Percentiles rank a stretch among this genome's conserved stretches.
These are phyloP conservation scores for Valencia hispanica DNA, from an alignment of 2,797 vertebrate species.

Conservation along the genomic window DNA sequence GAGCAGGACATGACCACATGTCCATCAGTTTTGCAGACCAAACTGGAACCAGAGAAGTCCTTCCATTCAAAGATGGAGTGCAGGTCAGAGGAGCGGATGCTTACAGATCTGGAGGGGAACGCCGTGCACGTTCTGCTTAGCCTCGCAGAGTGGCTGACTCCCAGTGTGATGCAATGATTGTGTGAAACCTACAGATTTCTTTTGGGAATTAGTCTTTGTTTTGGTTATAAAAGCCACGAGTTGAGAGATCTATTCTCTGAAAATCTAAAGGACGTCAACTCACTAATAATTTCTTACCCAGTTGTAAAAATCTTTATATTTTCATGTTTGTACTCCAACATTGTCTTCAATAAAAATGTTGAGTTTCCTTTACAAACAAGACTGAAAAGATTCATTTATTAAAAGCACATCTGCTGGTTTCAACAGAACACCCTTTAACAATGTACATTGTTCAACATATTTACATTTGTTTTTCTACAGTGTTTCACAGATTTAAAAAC, in stretches of 20 bases:
- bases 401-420: conserved; percentile 48
- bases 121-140: conserved; percentile 47
- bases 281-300: background rate
- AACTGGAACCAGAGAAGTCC: background rate
- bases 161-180: background rate
- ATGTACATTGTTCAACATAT: conserved; percentile 57
- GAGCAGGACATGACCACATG: background rate
- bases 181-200: background rate
- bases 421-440: conserved; percentile 11
- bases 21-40: background rate
- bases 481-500: conserved; percentile 11
- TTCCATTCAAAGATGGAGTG: background rate
- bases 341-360: conserved; percentile 18
- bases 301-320: background rate
- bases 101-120: conserved; percentile 41
- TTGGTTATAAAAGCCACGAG: background rate
- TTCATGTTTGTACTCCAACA: background rate
- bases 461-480: conserved; percentile 40
- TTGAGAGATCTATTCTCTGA: background rate
- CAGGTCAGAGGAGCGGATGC: background rate
- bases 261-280: background rate
- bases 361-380: conserved; percentile 14
- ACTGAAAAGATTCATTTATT: conserved; percentile 60
- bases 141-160: conserved; percentile 16
- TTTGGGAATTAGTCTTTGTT: background rate